These are phyloP conservation scores for Nanorana parkeri DNA, from an alignment of 2,113 vertebrate species.

Conservation along the genomic window DNA sequence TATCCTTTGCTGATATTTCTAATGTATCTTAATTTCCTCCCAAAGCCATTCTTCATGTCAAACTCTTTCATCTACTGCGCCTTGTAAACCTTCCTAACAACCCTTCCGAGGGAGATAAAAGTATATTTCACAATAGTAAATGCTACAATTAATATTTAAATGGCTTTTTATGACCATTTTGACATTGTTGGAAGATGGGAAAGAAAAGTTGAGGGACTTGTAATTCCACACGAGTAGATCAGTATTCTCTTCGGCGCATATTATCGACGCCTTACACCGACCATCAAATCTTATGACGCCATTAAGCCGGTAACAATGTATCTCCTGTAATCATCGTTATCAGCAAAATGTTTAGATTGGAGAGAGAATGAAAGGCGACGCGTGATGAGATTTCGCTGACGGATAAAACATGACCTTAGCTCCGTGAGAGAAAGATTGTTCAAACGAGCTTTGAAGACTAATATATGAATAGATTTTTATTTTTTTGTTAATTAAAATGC, in stretches of 20 bases:
- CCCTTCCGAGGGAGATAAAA: constrained; percentile 14
- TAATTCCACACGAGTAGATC: neutral
- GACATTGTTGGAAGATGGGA: constrained; percentile 10
- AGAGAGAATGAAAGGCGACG: neutral
- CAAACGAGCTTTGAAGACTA: too few relatives aligned
- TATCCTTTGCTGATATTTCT: neutral
- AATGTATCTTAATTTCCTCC: neutral
- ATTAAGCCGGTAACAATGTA: constrained; percentile 3
- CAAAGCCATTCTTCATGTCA: neutral
- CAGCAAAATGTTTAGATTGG: constrained; percentile 32
- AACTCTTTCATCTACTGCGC: neutral
- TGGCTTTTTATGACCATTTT: constrained; percentile 19
- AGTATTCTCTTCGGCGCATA: neutral
- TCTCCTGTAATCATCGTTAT: constrained; percentile 29
- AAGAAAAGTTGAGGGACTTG: constrained; percentile 6
- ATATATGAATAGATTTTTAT: too few relatives aligned
- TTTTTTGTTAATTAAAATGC: neutral
- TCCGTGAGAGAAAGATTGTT: too few relatives aligned
- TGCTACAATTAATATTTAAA: constrained; percentile 13
- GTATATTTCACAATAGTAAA: neutral
- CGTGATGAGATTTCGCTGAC: neutral
- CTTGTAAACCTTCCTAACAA: constrained; percentile 21
- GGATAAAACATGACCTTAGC: constrained; percentile 5
- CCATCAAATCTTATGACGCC: constrained; percentile 25
- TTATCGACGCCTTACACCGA: neutral